A percentile compares a stretch with the other conserved stretches of the same genome.
phyloP scores from a whole-genome alignment of 2,113 vertebrate genomes.

The Sprattus sprattus region DNA sequence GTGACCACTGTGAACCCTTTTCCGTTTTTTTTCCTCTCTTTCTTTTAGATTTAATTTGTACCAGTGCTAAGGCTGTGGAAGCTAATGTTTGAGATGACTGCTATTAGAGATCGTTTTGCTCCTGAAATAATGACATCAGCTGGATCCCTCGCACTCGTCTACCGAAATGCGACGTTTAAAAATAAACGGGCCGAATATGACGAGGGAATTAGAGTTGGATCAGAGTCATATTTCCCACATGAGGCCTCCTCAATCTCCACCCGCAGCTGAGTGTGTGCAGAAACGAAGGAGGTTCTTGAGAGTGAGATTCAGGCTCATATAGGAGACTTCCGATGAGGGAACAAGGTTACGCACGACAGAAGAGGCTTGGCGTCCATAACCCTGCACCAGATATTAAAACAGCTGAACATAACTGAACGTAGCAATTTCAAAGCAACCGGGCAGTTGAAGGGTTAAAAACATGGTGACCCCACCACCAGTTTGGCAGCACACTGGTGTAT shows the following conservation, averaged over 20 bases:
- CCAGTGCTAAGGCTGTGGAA: constrained; percentile 43
- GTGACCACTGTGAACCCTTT: constrained; percentile 40
- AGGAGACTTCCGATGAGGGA: too few species aligned
- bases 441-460: neutral
- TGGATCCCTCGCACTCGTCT: constrained; percentile 45
- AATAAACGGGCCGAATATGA: constrained; percentile 41
- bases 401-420: neutral
- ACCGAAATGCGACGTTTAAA: constrained; percentile 48
- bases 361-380: neutral
- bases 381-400: neutral
- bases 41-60: constrained; percentile 45
- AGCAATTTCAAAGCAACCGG: neutral
- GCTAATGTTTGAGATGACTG: constrained; percentile 44
- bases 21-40: neutral
- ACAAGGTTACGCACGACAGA: neutral
- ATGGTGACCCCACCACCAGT: neutral
- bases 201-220: constrained; percentile 48
- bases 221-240: constrained; percentile 22
- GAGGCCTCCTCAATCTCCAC: constrained; percentile 28
- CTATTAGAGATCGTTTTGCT: constrained; percentile 47
- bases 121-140: constrained; percentile 55
- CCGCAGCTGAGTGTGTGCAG: too few species aligned
- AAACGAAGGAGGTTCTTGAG: neutral
- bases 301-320: neutral
- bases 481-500: neutral